A percentile compares a stretch with the other conserved stretches of the same genome.
Conservation (phyloP, 2,797 vertebrate species). For the Pipistrellus nathusii region DNA sequence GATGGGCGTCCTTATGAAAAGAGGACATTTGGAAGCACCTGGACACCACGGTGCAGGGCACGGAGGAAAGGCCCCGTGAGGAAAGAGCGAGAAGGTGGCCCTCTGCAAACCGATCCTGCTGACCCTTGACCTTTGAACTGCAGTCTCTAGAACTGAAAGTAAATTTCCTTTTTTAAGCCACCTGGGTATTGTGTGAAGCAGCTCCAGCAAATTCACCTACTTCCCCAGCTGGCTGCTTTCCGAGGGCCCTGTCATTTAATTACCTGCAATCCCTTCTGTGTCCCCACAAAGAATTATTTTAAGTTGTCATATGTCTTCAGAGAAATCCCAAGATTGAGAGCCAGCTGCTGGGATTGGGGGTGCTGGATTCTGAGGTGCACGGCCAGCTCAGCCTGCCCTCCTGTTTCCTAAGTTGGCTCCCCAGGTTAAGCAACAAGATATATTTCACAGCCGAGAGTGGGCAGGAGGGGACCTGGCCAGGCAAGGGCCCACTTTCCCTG, state of each 20-base stretch:
- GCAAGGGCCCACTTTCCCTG: not conserved
- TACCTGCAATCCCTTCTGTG: not conserved
- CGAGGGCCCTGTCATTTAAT: not conserved
- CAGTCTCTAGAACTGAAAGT: not conserved
- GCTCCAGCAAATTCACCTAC: too few relatives aligned
- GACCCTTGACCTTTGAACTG: not conserved
- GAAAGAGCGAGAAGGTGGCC: not conserved
- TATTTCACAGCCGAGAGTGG: not conserved
- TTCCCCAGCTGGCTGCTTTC: not conserved
- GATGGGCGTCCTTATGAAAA: too few relatives aligned
- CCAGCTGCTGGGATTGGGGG: not conserved
- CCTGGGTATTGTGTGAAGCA: not conserved
- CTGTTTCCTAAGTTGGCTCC: not conserved
- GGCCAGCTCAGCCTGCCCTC: not conserved
- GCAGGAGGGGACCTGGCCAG: not conserved
- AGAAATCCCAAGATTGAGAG: not conserved
- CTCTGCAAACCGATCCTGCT: not conserved
- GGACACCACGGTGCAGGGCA: not conserved
- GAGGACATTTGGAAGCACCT: not conserved
- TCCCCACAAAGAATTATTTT: not conserved
- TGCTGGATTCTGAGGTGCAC: not conserved
- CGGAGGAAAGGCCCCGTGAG: not conserved
- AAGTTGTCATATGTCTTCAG: not conserved
- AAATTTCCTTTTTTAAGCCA: not conserved
- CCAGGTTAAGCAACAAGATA: not conserved